These are phyloP conservation scores for Calephelis perditalis DNA, from an alignment of 2,888 invertebrate genomes.

Conservation along the genomic window DNA sequence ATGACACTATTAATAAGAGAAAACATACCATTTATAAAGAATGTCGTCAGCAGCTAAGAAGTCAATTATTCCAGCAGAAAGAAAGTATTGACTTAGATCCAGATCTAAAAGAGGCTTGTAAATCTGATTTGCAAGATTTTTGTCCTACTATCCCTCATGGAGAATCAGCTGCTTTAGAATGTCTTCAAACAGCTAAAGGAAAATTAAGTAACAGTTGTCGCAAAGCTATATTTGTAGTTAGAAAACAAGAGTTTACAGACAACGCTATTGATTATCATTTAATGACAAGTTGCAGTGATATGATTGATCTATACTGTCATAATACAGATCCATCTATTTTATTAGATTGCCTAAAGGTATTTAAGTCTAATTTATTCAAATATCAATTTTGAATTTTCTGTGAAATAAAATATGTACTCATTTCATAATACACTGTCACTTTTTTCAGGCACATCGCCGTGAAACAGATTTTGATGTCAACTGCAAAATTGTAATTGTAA, in stretches of 20 bases:
- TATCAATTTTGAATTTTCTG: too few relatives aligned
- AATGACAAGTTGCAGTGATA: slow-evolving; percentile 88
- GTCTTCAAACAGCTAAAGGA: slow-evolving; percentile 82
- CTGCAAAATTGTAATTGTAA: slow-evolving; percentile 90
- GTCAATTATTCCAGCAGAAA: slow-evolving; percentile 94
- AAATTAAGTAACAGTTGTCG: slow-evolving; percentile 85
- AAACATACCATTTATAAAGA: slow-evolving; percentile 90
- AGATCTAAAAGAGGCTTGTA: slow-evolving; percentile 89
- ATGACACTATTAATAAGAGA: slow-evolving; percentile 88
- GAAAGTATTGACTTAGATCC: slow-evolving; percentile 94
- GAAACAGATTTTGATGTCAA: slow-evolving; percentile 88
- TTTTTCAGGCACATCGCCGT: slow-evolving; percentile 82
- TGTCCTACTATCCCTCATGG: slow-evolving; percentile 85
- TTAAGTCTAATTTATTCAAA: slow-evolving; percentile 7
- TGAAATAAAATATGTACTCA: too few relatives aligned
- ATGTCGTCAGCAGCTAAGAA: slow-evolving; percentile 93
- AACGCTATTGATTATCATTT: slow-evolving; percentile 93
- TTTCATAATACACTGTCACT: background rate
- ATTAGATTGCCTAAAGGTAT: slow-evolving; percentile 87
- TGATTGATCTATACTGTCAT: slow-evolving; percentile 91
- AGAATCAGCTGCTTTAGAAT: slow-evolving; percentile 87
- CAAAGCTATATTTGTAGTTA: slow-evolving; percentile 89
- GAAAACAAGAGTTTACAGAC: slow-evolving; percentile 91
- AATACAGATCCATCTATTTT: slow-evolving; percentile 83
- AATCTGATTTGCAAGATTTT: slow-evolving; percentile 84